These are phyloP conservation scores for Dasyornis broadbenti DNA, from an alignment of 2,113 vertebrate species.

Conservation along the genomic window DNA sequence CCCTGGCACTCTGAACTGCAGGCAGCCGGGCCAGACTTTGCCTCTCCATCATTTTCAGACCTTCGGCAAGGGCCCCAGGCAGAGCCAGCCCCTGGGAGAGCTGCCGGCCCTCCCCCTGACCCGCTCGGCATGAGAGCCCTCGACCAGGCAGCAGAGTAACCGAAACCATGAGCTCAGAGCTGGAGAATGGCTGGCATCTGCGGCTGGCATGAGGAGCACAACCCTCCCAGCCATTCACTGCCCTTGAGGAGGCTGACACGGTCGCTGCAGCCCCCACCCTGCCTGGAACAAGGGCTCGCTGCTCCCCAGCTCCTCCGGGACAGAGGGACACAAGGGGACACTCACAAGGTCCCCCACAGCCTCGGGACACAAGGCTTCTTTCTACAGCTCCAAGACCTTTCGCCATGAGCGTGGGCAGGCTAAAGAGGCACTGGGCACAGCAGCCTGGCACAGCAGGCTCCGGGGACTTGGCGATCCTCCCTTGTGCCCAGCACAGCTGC, in stretches of 20 bases:
- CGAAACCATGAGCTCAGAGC: slow-evolving; percentile 49
- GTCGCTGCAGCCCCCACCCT: not conserved
- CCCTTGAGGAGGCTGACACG: slow-evolving; percentile 19
- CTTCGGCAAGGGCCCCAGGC: not conserved
- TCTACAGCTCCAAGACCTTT: not conserved
- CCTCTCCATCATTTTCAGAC: not conserved
- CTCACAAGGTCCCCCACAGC: not conserved
- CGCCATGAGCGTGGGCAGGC: not conserved
- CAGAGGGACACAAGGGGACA: not conserved
- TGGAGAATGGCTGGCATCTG: slow-evolving; percentile 53
- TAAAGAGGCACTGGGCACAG: not conserved
- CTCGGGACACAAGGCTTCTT: not conserved
- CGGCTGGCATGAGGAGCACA: not conserved
- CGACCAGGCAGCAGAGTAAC: not conserved
- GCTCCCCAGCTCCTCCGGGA: not conserved
- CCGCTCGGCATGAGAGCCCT: not conserved
- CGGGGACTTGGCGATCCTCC: not conserved
- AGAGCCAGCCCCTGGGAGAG: not conserved
- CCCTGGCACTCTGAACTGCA: not conserved
- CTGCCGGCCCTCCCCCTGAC: not conserved
- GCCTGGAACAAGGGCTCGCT: not conserved
- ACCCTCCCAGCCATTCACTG: not conserved
- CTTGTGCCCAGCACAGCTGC: not conserved
- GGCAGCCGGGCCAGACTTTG: not conserved
- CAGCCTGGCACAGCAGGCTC: not conserved